Evolutionary conservation across 1,140 invertebrate genomes (phyloP).

Genomic region (Formica exsecta): DNA sequence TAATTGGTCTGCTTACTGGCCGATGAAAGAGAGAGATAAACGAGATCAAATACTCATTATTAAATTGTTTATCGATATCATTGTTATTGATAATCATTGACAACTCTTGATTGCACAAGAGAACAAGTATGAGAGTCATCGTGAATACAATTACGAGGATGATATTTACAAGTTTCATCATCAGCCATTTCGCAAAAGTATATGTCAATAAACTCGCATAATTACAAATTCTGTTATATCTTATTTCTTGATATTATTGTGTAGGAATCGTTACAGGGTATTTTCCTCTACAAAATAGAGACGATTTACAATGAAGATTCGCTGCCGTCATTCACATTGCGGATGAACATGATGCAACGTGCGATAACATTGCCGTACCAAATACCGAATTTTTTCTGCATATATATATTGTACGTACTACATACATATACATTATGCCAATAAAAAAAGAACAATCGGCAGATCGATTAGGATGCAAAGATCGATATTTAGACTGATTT

Average conservation of each 20-base stretch:
- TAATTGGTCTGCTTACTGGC: conserved; percentile 91
- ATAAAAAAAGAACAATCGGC: background rate
- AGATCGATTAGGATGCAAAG: conserved; percentile 14
- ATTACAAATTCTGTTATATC: background rate
- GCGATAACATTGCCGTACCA: background rate
- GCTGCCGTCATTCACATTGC: background rate
- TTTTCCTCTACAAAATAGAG: background rate
- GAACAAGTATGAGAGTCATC: background rate
- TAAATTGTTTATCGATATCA: background rate
- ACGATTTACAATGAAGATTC: background rate
- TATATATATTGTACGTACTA: background rate
- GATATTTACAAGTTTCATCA: background rate
- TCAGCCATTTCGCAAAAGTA: background rate
- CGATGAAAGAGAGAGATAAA: conserved; percentile 73
- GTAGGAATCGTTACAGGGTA: background rate
- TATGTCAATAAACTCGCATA: conserved; percentile 23
- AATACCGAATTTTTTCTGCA: background rate
- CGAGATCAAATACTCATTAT: conserved; percentile 25
- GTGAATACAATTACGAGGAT: background rate
- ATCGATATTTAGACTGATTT: conserved; percentile 9
- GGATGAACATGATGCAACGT: too few species aligned
- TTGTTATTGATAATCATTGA: background rate
- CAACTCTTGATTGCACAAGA: too few species aligned
- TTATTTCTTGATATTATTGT: conserved; percentile 21
- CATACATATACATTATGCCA: background rate